Evolutionary conservation across 2,888 invertebrate species (phyloP), one percentile per base, ranked within the genome.

Genomic region (Nomada fabriciana): DNA sequence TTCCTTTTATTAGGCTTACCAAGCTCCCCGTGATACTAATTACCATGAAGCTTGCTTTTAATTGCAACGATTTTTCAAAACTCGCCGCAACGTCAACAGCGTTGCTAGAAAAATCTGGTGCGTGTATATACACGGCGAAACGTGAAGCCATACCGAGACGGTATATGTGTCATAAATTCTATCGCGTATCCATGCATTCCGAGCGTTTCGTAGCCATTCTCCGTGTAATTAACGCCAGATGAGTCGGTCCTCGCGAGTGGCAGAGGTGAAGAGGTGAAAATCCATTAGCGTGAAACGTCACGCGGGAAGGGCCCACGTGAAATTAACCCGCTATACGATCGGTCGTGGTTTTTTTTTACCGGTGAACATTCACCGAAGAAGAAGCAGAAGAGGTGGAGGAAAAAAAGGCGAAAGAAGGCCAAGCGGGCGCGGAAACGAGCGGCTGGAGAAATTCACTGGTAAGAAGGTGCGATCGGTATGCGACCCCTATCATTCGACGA

Each of bases 181-280:
- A 79, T 77, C 78, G 85, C 81, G 81, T 81, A 87, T 85, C 82
- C 85, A 79, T 81, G 86, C 87, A 88, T 89, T 89, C 84, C 89
- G 78, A 77, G 86, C 86, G 89, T 76, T 86, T 86, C 86, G 89
- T 89, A 81, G 80, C 83, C 89, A 84, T 87, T 88, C 88, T 83
- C 86, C 80, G 89, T 87, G 86, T 88, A 88, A 88, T 88, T 88
- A 88, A 88, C 86, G 81, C 80, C 78, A 80, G 87, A 89, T 82
- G 87, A 86, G 87, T 83, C 84, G 88, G 78, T 55, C 69, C 65
- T 76, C 57, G 70, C 78, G 81, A 86, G 81, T 76, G 76, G 80
- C 85, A 87, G 82, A 86, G 88, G 86, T 88, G 87, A 87, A 86
- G 88, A 88, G 88, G 88, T 88, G 88, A 88, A 87, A 84, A 89